Evolutionary conservation across 2,113 vertebrate genomes (phyloP).

Genomic region (Maccullochella peelii): DNA sequence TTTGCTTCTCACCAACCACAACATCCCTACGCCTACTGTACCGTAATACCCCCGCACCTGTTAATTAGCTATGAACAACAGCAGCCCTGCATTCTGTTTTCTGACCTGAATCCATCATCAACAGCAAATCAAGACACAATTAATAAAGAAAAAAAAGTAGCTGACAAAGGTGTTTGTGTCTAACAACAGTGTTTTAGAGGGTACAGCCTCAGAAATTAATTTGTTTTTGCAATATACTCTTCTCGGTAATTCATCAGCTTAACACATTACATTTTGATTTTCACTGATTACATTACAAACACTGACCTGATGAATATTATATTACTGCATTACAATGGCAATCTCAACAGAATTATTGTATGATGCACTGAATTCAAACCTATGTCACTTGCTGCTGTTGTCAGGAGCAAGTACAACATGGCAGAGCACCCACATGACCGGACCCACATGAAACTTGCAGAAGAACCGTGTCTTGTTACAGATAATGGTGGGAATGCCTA

Average conservation of each 20-base stretch:
- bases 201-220: neutral
- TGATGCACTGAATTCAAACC: no score
- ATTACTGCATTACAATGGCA: no score
- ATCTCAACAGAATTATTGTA: no score
- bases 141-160: constrained; percentile 24
- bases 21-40: constrained; percentile 32
- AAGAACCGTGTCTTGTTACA: neutral
- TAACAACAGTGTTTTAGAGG: neutral
- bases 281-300: no score
- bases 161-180: neutral
- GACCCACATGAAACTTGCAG: no score
- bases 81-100: constrained; percentile 21
- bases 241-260: neutral
- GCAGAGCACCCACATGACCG: neutral
- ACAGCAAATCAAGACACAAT: constrained; percentile 4
- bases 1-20: constrained; percentile 45
- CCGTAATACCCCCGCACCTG: constrained; percentile 30
- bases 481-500: neutral
- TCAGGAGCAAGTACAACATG: neutral
- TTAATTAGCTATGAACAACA: constrained; percentile 57
- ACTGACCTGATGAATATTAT: no score
- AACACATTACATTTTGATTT: neutral
- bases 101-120: constrained; percentile 30
- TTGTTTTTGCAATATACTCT: neutral
- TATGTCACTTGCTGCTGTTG: neutral